These are phyloP conservation scores for Noctuana brunneofusca DNA, from an alignment of 2,888 invertebrate genomes.

Conservation along the genomic window DNA sequence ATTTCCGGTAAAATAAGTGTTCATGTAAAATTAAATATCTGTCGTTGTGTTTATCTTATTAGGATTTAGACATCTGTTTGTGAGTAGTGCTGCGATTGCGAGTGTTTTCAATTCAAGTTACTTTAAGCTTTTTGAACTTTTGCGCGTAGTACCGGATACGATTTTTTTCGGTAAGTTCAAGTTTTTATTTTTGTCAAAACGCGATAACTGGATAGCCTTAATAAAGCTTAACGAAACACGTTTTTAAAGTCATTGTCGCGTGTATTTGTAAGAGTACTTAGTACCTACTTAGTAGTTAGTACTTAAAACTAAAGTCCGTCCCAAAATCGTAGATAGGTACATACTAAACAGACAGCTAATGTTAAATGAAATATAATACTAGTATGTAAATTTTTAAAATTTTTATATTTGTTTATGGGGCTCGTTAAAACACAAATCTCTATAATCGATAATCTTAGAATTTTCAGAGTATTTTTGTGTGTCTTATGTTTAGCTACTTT, in stretches of 20 bases:
- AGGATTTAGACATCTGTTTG: constrained; percentile 43
- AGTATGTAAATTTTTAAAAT: no score
- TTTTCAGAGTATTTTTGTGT: no score
- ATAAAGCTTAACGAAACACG: constrained; percentile 2
- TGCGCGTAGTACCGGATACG: constrained; percentile 44
- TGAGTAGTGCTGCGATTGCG: constrained; percentile 54
- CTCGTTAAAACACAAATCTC: no score
- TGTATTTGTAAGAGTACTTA: neutral
- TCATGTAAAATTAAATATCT: neutral
- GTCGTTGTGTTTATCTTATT: constrained; percentile 32
- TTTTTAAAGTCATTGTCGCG: constrained; percentile 6
- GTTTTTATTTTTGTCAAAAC: constrained; percentile 14
- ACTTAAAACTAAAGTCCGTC: no score
- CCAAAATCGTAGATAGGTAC: no score
- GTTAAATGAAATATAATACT: no score
- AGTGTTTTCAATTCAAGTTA: constrained; percentile 47
- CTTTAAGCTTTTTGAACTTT: constrained; percentile 53
- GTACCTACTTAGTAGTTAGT: no score
- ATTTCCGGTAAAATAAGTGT: constrained; percentile 20
- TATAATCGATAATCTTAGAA: no score
- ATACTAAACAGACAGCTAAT: no score
- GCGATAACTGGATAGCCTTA: constrained; percentile 4
- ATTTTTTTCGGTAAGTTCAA: constrained; percentile 42
- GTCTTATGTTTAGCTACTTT: no score
- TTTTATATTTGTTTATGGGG: no score